Conservation (phyloP, 2,888 invertebrate genomes). For the Geotrupes spiniger region DNA sequence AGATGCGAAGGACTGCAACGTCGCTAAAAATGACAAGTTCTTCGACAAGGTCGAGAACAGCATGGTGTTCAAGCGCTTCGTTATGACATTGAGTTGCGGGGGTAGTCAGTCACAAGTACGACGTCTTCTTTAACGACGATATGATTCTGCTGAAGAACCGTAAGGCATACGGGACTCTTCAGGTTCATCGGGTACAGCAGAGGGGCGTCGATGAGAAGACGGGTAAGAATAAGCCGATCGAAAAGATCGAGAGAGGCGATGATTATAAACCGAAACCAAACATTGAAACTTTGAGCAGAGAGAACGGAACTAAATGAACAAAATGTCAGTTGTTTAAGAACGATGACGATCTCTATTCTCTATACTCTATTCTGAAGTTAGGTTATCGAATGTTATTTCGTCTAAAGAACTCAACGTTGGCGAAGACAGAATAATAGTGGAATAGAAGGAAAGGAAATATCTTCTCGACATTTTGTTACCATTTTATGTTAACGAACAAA, state of each 20-base stretch:
- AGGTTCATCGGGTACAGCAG: conserved; percentile 72
- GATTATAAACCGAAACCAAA: conserved; percentile 32
- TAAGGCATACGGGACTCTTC: conserved; percentile 70
- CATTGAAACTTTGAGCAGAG: conserved; percentile 42
- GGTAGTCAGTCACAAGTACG: conserved; percentile 75
- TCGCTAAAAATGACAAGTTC: conserved; percentile 78
- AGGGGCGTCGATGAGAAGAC: conserved; percentile 64
- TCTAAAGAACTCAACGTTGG: conserved; percentile 67
- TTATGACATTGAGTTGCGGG: conserved; percentile 77
- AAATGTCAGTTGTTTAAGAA: conserved; percentile 60
- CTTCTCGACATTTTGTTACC: conserved; percentile 70
- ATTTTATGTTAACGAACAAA: conserved; percentile 61
- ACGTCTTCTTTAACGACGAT: conserved; percentile 64
- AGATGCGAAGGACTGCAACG: conserved; percentile 74
- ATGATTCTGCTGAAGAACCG: conserved; percentile 70
- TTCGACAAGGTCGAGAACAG: conserved; percentile 71
- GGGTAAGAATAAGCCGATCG: conserved; percentile 26
- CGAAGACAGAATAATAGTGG: conserved; percentile 70
- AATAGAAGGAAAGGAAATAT: conserved; percentile 59
- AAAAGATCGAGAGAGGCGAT: conserved; percentile 10
- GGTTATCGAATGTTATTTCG: conserved; percentile 57
- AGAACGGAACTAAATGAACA: conserved; percentile 49
- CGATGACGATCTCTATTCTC: conserved; percentile 51
- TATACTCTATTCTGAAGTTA: conserved; percentile 62
- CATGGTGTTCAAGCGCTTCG: conserved; percentile 72